Evolutionary conservation across 2,113 vertebrate genomes (phyloP).

Genomic region (Trogon melanurus): DNA sequence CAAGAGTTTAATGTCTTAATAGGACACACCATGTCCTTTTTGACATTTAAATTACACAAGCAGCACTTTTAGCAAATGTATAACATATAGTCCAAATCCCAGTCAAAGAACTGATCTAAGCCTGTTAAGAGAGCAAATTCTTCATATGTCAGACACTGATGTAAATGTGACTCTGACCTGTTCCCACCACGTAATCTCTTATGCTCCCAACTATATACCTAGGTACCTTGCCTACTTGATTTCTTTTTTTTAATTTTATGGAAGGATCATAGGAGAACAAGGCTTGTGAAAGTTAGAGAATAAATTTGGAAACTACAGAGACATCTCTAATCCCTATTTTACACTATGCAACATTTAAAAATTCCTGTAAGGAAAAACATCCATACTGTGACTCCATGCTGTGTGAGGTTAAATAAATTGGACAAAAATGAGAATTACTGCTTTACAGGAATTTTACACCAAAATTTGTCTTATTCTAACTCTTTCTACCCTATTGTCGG

Average conservation of each 20-base stretch:
- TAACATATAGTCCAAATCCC: not conserved
- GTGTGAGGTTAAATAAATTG: not conserved
- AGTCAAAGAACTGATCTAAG: not conserved
- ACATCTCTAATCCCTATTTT: not conserved
- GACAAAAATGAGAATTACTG: not conserved
- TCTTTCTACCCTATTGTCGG: not conserved
- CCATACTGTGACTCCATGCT: not conserved
- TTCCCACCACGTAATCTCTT: not conserved
- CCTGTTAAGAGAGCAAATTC: not conserved
- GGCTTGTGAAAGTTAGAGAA: not conserved
- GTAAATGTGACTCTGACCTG: not conserved
- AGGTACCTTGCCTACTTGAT: not conserved
- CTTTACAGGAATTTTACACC: not conserved
- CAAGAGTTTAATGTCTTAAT: not conserved
- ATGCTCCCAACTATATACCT: not conserved
- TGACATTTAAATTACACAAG: not conserved
- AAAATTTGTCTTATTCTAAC: not conserved
- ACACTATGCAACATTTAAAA: not conserved
- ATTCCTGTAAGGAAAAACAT: not conserved
- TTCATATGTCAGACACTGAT: not conserved
- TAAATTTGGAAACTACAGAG: not conserved
- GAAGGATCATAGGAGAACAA: not conserved
- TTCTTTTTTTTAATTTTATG: not conserved
- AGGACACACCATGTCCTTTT: not conserved
- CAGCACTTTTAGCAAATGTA: not conserved